Percentiles rank a stretch among this genome's conserved stretches.
Conservation (phyloP, 1,140 invertebrate species). For the Trichonephila inaurata region DNA sequence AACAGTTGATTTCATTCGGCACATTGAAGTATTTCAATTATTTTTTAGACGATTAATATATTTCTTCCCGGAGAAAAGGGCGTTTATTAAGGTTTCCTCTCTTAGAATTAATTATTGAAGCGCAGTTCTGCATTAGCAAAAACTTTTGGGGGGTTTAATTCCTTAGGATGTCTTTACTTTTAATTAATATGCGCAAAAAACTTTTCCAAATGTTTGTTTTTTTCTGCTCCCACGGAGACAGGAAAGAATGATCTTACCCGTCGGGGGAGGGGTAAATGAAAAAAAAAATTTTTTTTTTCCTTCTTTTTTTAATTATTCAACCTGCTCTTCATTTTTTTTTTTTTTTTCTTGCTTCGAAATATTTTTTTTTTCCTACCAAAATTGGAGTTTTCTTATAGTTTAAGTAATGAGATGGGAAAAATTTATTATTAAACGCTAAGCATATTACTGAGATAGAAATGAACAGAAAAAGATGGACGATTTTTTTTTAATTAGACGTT, state of each 20-base stretch:
- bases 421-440: constrained; percentile 72
- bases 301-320: constrained; percentile 68
- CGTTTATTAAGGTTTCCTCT: constrained; percentile 66
- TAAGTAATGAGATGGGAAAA: constrained; percentile 73
- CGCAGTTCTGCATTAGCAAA: constrained; percentile 49
- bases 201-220: constrained; percentile 71
- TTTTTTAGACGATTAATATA: constrained; percentile 68
- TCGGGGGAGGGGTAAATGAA: constrained; percentile 57
- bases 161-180: constrained; percentile 73
- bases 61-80: constrained; percentile 36
- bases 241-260: constrained; percentile 53
- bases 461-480: constrained; percentile 61
- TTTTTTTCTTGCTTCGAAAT: constrained; percentile 16
- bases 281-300: constrained; percentile 36
- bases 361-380: constrained; percentile 34
- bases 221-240: constrained; percentile 50
- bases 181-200: constrained; percentile 73
- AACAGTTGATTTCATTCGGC: constrained; percentile 58
- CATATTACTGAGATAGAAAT: constrained; percentile 62
- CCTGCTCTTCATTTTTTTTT: constrained; percentile 56
- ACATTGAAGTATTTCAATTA: constrained; percentile 62
- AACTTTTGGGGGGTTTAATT: constrained; percentile 64
- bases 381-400: constrained; percentile 74
- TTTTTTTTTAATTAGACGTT: constrained; percentile 60
- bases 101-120: constrained; percentile 72